These are phyloP conservation scores for Aphyosemion australe DNA, from an alignment of 2,113 vertebrate species.

Conservation along the genomic window DNA sequence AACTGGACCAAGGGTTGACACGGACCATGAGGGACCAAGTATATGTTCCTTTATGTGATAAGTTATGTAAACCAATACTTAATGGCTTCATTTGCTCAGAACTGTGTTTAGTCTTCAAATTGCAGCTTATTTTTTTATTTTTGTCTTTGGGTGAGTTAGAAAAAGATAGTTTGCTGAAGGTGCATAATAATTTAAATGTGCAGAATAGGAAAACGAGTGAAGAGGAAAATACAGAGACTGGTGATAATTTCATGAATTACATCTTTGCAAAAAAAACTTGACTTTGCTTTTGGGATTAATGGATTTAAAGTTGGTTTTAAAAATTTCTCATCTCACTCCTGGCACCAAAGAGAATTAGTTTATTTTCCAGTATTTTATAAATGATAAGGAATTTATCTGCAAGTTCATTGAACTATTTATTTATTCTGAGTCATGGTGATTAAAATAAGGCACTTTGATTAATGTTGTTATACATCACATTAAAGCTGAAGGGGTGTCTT, in stretches of 20 bases:
- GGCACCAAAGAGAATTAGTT: not conserved
- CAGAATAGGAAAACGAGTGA: not conserved
- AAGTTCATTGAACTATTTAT: conserved; percentile 23
- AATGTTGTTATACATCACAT: not conserved
- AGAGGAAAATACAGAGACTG: not conserved
- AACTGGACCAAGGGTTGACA: conserved; percentile 40
- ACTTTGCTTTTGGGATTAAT: not conserved
- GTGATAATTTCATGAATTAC: no score
- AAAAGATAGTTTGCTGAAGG: no score
- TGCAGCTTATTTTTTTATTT: not conserved
- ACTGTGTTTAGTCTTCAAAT: conserved; percentile 5
- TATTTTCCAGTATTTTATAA: not conserved
- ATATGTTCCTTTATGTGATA: not conserved
- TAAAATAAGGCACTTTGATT: conserved; percentile 17
- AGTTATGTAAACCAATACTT: not conserved
- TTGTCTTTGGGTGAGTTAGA: no score
- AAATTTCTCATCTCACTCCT: not conserved
- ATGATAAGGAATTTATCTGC: not conserved
- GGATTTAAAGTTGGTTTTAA: not conserved
- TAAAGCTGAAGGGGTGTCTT: no score
- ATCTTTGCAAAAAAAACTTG: no score
- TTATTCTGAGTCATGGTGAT: not conserved
- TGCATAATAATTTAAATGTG: not conserved
- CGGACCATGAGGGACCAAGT: conserved; percentile 12
- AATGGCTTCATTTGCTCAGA: conserved; percentile 3